Evolutionary conservation across 2,797 vertebrate species (phyloP).

Genomic region (Hippopotamyrus pictus): DNA sequence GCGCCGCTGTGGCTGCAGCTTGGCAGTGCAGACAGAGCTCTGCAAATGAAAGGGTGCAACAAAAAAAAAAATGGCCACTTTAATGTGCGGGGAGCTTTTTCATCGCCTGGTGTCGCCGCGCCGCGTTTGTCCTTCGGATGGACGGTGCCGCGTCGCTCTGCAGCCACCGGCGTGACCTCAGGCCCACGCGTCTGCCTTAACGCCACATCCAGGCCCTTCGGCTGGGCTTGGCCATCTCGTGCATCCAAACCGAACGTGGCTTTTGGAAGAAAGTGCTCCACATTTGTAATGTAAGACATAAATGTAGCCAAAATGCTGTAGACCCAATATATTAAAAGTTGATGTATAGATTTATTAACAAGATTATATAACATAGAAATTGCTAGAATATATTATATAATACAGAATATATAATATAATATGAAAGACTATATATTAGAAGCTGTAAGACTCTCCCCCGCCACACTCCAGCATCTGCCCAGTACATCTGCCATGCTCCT

Average conservation of each 20-base stretch:
- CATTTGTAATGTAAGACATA: neutral
- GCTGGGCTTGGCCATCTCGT: neutral
- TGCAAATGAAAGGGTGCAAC: conserved; percentile 8
- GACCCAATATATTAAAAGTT: neutral
- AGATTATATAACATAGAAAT: neutral
- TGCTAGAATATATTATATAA: neutral
- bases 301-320: neutral
- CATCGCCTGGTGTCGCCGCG: neutral
- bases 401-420: neutral
- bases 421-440: neutral
- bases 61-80: neutral
- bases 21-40: neutral
- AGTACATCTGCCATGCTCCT: conserved; percentile 34
- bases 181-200: neutral
- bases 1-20: neutral
- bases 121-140: neutral
- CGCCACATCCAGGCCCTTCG: neutral
- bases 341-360: neutral
- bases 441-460: neutral
- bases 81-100: neutral
- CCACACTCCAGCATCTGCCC: conserved; percentile 42
- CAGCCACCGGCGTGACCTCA: neutral
- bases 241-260: neutral
- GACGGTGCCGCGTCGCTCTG: neutral
- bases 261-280: neutral